Percentiles rank a stretch among this genome's conserved stretches.
Evolutionary conservation across 2,113 vertebrate species (phyloP).

Genomic region (Oceanites oceanicus): DNA sequence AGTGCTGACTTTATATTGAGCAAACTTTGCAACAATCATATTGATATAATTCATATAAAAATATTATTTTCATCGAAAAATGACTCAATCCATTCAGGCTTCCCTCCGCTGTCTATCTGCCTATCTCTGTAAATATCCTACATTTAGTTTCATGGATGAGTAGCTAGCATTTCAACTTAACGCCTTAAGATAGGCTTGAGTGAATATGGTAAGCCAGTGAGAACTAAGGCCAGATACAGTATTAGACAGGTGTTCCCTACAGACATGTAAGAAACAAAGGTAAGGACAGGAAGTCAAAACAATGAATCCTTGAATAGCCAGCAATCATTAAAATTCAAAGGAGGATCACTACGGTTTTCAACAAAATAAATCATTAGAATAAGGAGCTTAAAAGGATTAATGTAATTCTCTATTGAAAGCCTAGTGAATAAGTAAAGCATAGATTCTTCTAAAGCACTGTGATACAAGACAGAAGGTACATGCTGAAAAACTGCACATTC

Average conservation of each 20-base stretch:
- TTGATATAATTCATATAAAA: slow-evolving; percentile 36
- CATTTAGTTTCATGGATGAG: slow-evolving; percentile 79
- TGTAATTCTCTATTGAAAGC: slow-evolving; percentile 87
- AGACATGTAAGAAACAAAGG: slow-evolving; percentile 88
- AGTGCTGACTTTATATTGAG: slow-evolving; percentile 26
- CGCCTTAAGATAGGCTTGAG: slow-evolving; percentile 81
- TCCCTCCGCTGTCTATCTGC: slow-evolving; percentile 72
- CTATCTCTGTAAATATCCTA: slow-evolving; percentile 74
- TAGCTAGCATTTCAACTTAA: slow-evolving; percentile 76
- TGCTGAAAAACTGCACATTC: slow-evolving; percentile 67
- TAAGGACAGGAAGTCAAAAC: slow-evolving; percentile 93
- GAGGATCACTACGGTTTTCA: slow-evolving; percentile 86
- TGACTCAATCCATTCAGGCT: slow-evolving; percentile 68
- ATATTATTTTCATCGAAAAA: slow-evolving; percentile 63
- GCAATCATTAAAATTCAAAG: slow-evolving; percentile 91
- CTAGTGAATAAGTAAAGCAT: slow-evolving; percentile 79
- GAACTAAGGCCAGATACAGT: slow-evolving; percentile 80
- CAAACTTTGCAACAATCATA: slow-evolving; percentile 31
- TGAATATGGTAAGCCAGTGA: slow-evolving; percentile 80
- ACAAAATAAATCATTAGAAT: slow-evolving; percentile 94
- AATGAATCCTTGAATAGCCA: slow-evolving; percentile 89
- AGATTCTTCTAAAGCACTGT: slow-evolving; percentile 76
- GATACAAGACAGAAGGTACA: slow-evolving; percentile 74
- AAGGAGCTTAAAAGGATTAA: slow-evolving; percentile 92
- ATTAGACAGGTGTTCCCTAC: slow-evolving; percentile 87